Conservation (phyloP, 2,888 invertebrate genomes). For the Anoplius nigerrimus region DNA sequence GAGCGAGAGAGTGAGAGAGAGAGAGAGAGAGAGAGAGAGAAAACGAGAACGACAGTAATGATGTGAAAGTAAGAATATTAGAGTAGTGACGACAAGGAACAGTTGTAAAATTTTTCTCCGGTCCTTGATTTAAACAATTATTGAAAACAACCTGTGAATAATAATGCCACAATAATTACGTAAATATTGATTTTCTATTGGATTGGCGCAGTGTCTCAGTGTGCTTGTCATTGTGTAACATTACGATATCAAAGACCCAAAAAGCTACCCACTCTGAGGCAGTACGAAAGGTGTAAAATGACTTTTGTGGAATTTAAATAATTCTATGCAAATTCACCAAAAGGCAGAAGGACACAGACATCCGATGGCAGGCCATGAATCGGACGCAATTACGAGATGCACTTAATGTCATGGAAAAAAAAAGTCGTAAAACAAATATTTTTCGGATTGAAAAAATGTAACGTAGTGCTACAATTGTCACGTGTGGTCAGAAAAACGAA, state of each 20-base stretch:
- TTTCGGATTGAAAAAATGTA: not conserved
- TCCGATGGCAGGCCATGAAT: too few relatives aligned
- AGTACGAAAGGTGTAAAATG: slow-evolving; percentile 9
- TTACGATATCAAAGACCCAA: slow-evolving; percentile 37
- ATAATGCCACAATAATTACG: slow-evolving; percentile 52
- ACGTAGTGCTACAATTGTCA: not conserved
- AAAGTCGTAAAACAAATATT: too few relatives aligned
- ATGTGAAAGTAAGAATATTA: not conserved
- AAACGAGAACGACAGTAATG: too few relatives aligned
- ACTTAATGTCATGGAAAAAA: too few relatives aligned
- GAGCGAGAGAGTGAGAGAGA: not conserved
- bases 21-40: slow-evolving; percentile 6
- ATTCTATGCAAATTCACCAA: too few relatives aligned
- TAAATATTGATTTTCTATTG: slow-evolving; percentile 54
- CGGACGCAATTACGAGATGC: too few relatives aligned
- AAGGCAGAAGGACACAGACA: too few relatives aligned
- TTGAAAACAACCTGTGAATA: slow-evolving; percentile 38
- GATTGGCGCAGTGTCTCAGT: slow-evolving; percentile 66
- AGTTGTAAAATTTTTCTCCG: too few relatives aligned
- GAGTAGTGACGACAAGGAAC: not conserved
- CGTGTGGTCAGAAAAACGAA: too few relatives aligned
- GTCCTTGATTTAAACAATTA: too few relatives aligned
- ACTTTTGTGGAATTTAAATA: too few relatives aligned
- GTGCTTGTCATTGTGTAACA: slow-evolving; percentile 61
- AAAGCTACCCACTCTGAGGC: slow-evolving; percentile 25